Conservation (phyloP, 2,113 vertebrate species). For the Egretta garzetta region DNA sequence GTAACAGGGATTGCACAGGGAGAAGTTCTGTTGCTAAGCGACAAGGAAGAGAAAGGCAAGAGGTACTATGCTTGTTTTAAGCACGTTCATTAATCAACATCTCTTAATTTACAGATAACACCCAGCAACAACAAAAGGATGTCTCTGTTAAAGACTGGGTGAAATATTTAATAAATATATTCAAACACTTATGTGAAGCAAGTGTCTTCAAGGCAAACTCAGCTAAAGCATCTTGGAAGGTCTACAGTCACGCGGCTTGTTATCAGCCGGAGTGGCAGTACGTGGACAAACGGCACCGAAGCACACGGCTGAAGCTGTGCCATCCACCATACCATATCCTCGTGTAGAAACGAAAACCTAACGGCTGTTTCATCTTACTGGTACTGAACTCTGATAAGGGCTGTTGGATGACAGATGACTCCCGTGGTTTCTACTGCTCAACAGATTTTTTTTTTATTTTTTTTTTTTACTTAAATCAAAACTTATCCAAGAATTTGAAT, state of each 20-base stretch:
- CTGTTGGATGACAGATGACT: slow-evolving; percentile 9
- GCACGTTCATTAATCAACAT: slow-evolving; percentile 35
- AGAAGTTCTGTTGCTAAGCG: slow-evolving; percentile 52
- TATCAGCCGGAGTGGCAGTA: neutral
- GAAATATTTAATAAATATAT: neutral
- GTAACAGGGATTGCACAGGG: neutral
- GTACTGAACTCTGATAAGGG: neutral
- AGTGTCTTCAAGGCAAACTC: neutral
- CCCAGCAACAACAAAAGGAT: neutral
- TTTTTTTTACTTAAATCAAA: neutral
- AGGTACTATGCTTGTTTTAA: neutral
- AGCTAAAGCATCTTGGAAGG: neutral
- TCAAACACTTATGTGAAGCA: neutral
- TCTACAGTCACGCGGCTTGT: rapidly evolving
- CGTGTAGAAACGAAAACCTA: neutral
- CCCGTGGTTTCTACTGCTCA: neutral
- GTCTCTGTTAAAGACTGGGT: neutral
- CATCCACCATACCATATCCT: neutral
- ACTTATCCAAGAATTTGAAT: neutral
- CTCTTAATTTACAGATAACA: slow-evolving; percentile 42
- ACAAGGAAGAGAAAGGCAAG: neutral
- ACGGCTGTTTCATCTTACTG: neutral
- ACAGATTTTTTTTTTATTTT: neutral
- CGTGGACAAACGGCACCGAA: rapidly evolving
- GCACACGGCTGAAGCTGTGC: neutral